phyloP scores from a whole-genome alignment of 2,888 invertebrate species.

The Phengaris alcon region DNA sequence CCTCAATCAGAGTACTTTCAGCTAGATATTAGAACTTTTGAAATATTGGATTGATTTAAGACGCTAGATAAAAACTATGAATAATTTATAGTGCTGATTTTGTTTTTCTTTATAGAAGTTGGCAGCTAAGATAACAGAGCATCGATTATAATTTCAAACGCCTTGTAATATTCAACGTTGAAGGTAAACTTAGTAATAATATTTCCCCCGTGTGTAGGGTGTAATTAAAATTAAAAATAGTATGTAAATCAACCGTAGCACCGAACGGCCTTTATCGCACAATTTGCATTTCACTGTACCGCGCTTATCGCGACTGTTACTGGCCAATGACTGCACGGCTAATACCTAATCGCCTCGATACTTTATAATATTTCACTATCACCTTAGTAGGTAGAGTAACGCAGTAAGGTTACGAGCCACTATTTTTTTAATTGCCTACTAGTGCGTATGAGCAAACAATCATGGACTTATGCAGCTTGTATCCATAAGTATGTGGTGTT shows the following conservation, averaged over 20 bases:
- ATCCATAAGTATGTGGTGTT: too few relatives aligned
- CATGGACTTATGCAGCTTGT: too few relatives aligned
- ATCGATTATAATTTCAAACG: slow-evolving; percentile 3
- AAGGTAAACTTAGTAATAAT: neutral
- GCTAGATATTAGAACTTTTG: too few relatives aligned
- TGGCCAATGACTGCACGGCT: slow-evolving; percentile 33
- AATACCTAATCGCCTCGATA: neutral
- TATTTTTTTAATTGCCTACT: too few relatives aligned
- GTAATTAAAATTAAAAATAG: slow-evolving; percentile 39
- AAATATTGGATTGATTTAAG: too few relatives aligned
- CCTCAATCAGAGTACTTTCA: too few relatives aligned
- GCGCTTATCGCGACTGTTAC: slow-evolving; percentile 35
- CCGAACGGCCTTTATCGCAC: slow-evolving; percentile 36
- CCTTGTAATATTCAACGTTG: neutral
- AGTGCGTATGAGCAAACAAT: too few relatives aligned
- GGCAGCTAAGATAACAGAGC: neutral
- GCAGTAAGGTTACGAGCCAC: too few relatives aligned
- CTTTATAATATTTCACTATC: neutral
- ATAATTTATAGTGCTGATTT: too few relatives aligned
- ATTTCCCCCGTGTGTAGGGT: slow-evolving; percentile 20
- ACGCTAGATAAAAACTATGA: too few relatives aligned
- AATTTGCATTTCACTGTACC: slow-evolving; percentile 40
- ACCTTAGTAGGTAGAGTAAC: neutral
- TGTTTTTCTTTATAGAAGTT: neutral
- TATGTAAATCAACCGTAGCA: slow-evolving; percentile 39